Evolutionary conservation across 1,140 invertebrate species (phyloP).

Genomic region (Anthonomus grandis): DNA sequence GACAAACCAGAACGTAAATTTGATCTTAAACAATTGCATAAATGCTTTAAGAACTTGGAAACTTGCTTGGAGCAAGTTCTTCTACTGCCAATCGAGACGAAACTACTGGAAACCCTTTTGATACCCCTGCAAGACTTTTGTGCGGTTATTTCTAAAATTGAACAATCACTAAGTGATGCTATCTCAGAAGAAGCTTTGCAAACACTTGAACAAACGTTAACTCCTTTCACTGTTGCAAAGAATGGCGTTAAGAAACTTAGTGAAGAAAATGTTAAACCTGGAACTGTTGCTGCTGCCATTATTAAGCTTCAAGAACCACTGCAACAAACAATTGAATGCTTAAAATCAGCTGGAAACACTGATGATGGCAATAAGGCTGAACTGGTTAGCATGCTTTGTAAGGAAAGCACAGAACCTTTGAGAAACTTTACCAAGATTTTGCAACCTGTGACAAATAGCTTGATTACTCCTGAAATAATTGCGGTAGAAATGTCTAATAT

Average conservation of each 20-base stretch:
- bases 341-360: slow-evolving; percentile 1
- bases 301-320: slow-evolving; percentile 11
- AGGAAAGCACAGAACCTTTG: slow-evolving; percentile 7
- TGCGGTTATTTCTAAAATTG: slow-evolving; percentile 8
- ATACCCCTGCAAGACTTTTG: slow-evolving; percentile 21
- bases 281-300: slow-evolving; percentile 4
- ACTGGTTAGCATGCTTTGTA: slow-evolving; percentile 7
- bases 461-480: slow-evolving; percentile 17
- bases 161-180: slow-evolving; percentile 1
- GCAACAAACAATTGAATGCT: background rate
- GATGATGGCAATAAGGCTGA: background rate
- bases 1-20: slow-evolving; percentile 7
- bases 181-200: background rate
- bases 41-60: slow-evolving; percentile 8
- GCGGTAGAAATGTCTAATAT: slow-evolving; percentile 19
- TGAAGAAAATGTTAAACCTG: no score
- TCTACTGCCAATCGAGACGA: slow-evolving; percentile 10
- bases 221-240: no score
- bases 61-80: slow-evolving; percentile 19
- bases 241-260: no score
- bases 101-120: slow-evolving; percentile 8
- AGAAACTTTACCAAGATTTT: background rate
- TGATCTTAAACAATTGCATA: slow-evolving; percentile 10
- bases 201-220: background rate
- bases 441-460: slow-evolving; percentile 1